Evolutionary conservation across 2,797 vertebrate genomes (phyloP).

Genomic region (Epinephelus awoara): DNA sequence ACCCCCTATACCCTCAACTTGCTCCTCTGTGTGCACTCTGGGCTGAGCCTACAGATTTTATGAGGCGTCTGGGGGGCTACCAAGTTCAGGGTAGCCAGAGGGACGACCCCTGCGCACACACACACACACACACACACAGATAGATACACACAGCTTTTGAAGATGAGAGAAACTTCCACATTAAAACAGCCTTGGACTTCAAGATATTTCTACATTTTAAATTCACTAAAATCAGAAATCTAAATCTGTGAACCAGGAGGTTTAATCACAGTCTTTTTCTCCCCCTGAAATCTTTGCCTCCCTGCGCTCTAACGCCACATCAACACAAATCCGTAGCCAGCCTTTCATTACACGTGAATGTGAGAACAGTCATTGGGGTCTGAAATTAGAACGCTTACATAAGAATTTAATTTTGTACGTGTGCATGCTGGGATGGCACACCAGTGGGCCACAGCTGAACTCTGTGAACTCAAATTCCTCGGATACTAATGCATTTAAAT

Average conservation of each 20-base stretch:
- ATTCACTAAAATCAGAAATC: neutral
- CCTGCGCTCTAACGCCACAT: neutral
- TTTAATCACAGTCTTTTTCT: neutral
- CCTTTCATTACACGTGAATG: constrained; percentile 19
- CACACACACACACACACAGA: constrained; percentile 14
- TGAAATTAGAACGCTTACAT: constrained; percentile 52
- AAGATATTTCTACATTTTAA: neutral
- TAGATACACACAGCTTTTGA: neutral
- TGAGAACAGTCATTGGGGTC: constrained; percentile 39
- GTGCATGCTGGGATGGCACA: constrained; percentile 28
- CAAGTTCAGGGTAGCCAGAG: constrained; percentile 71
- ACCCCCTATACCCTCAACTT: constrained; percentile 34
- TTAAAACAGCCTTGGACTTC: neutral
- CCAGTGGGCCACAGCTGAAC: constrained; percentile 22
- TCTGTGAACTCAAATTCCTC: neutral
- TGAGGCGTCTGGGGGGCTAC: constrained; percentile 54
- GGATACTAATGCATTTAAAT: neutral
- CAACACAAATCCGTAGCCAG: constrained; percentile 15
- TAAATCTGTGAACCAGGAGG: neutral
- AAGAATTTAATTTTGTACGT: constrained; percentile 31
- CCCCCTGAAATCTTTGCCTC: neutral
- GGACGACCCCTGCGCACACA: constrained; percentile 5
- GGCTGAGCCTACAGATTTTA: constrained; percentile 46
- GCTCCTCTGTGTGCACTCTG: constrained; percentile 50
- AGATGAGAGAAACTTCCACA: neutral